Evolutionary conservation across 2,888 invertebrate species (phyloP).

Genomic region (Branchellion lobata): DNA sequence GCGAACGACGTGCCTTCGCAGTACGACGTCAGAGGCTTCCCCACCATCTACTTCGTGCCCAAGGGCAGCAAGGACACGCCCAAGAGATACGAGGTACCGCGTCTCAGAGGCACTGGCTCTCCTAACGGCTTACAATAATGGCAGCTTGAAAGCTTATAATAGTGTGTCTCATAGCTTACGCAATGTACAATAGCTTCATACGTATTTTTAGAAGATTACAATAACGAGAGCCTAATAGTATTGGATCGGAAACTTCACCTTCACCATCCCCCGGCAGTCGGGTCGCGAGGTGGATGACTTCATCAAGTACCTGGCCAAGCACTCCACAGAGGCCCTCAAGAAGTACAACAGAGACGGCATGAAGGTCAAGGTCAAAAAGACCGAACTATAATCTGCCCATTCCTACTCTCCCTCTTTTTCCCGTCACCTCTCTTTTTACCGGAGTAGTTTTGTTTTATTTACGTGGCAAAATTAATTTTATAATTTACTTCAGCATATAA

Average conservation of each 20-base stretch:
- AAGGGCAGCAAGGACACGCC: slow-evolving; percentile 75
- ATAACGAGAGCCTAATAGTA: no score
- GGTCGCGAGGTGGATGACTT: slow-evolving; percentile 91
- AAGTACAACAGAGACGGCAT: slow-evolving; percentile 83
- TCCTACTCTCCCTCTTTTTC: not conserved
- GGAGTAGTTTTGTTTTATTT: not conserved
- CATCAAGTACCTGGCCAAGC: slow-evolving; percentile 87
- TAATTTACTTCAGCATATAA: not conserved
- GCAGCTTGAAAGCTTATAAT: no score
- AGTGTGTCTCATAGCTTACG: no score
- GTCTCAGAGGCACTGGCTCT: no score
- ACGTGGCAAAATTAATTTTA: not conserved
- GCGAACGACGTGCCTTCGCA: slow-evolving; percentile 91
- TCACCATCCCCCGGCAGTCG: slow-evolving; percentile 67
- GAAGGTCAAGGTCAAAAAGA: slow-evolving; percentile 55
- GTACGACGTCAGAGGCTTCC: slow-evolving; percentile 94
- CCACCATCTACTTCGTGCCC: slow-evolving; percentile 92
- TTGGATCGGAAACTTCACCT: no score
- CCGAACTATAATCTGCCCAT: slow-evolving; percentile 39
- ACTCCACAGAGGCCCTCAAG: slow-evolving; percentile 82
- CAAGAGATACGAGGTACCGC: slow-evolving; percentile 80
- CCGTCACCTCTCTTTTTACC: not conserved
- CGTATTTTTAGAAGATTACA: not conserved
- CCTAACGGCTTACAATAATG: no score
- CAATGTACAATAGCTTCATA: no score